Base-by-base conservation (phyloP, 2,113 vertebrate genomes). In the Thinocorus orbignyianus region DNA sequence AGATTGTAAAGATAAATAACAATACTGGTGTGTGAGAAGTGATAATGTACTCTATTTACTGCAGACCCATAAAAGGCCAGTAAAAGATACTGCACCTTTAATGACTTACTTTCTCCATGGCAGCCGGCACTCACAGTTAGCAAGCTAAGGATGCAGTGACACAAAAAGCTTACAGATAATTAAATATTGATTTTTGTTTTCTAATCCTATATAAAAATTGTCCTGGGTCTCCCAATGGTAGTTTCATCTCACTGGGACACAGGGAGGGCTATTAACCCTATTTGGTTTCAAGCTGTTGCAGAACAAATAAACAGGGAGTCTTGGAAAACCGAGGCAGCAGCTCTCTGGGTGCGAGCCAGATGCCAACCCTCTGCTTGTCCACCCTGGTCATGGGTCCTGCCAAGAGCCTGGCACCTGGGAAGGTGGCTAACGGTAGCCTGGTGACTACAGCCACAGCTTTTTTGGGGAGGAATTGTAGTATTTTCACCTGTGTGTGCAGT, bases 131-230 rank as follows among this genome's bases (percentile, higher is more conserved):
- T 95, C 97, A 98, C 98, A 97, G 98, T 99, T 98, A 98, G 98
- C 98, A 98, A 98, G 98, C 99, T 98, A 99, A 99, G 99, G 99
- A 99, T 99, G 99, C 99, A 99, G 99, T 98, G 99, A 99, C 99
- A 99, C 99, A 99, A 99, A 99, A 99, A 99, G 99, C 99, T 99
- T 99, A 99, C 99, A 99, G 99, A 99, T 99, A 99, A 99, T 99
- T 99, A 99, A 99, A 99, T 99, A 99, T 99, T 99, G 99, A 99
- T 99, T 99, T 99, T 99, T 99, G 99, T 99, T 99, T 99, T 99
- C 99, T 99, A 99, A 99, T 99, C 99, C 99, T 98, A 99, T 99
- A 99, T 99, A 99, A 99, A 99, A 99, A 99, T 99, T 99, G 99
- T 99, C 98, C 99, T 98, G 99, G 99, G 99, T 99, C 99, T 99